phyloP scores from a whole-genome alignment of 2,113 vertebrate species.

The Numida meleagris region DNA sequence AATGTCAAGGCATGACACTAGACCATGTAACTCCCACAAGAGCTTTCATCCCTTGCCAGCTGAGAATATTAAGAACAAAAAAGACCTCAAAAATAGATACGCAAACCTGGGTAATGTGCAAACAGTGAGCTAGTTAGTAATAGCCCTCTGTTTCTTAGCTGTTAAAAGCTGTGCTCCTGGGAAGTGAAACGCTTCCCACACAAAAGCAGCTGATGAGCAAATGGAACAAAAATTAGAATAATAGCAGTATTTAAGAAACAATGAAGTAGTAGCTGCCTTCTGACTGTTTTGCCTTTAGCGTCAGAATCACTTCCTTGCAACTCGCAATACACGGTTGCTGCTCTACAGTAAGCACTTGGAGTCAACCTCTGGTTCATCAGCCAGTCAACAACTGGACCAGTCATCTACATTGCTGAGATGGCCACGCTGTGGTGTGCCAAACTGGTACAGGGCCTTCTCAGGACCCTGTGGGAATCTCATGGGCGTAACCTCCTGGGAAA shows the following conservation, averaged over 20 bases:
- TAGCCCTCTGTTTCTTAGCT: background rate
- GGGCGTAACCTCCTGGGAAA: background rate
- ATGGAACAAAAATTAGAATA: background rate
- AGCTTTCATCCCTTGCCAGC: background rate
- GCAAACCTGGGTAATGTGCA: background rate
- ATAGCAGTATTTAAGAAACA: background rate
- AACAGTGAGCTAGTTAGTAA: background rate
- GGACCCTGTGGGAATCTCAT: background rate
- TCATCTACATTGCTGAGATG: background rate
- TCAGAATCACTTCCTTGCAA: background rate
- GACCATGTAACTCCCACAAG: background rate
- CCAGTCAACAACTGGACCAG: background rate
- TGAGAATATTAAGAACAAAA: background rate
- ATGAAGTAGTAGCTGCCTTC: background rate
- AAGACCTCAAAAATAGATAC: background rate
- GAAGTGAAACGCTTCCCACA: background rate
- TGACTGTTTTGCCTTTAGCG: background rate
- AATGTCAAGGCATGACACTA: background rate
- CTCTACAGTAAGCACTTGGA: background rate
- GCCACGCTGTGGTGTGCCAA: background rate
- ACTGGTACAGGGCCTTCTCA: background rate
- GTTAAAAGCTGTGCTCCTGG: background rate
- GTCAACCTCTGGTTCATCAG: background rate
- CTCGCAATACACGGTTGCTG: background rate
- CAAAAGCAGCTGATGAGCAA: constrained; percentile 1